Evolutionary conservation across 2,888 invertebrate genomes (phyloP).

Genomic region (Torymus texanus): DNA sequence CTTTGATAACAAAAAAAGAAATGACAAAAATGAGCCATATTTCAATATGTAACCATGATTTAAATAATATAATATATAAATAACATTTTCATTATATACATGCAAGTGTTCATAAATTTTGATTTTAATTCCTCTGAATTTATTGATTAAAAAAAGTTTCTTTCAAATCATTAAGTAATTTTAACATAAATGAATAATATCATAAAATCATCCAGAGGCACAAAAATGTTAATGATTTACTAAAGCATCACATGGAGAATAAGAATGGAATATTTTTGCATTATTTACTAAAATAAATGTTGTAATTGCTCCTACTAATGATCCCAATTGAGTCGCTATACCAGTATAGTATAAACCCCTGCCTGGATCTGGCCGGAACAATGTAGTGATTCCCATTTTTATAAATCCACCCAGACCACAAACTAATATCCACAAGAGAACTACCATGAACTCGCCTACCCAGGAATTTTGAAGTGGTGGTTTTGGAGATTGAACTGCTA

Average conservation of each 20-base stretch:
- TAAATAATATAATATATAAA: too few species aligned
- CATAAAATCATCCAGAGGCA: neutral
- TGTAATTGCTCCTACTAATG: slow-evolving; percentile 84
- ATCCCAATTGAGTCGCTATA: slow-evolving; percentile 85
- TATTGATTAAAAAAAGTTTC: too few species aligned
- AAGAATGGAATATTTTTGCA: slow-evolving; percentile 78
- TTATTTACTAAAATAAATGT: slow-evolving; percentile 84
- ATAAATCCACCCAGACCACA: slow-evolving; percentile 84
- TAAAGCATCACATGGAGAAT: slow-evolving; percentile 67
- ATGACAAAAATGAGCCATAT: too few species aligned
- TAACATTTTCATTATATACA: too few species aligned
- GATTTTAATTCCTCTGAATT: too few species aligned
- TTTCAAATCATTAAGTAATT: neutral
- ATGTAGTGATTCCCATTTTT: slow-evolving; percentile 86
- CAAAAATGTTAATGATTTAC: slow-evolving; percentile 23
- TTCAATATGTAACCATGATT: too few species aligned
- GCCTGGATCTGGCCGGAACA: slow-evolving; percentile 84
- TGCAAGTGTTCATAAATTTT: too few species aligned
- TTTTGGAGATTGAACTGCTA: slow-evolving; percentile 84
- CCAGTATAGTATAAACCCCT: slow-evolving; percentile 87
- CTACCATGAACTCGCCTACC: slow-evolving; percentile 81
- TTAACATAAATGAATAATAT: neutral
- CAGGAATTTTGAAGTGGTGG: slow-evolving; percentile 81
- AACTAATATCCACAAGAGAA: slow-evolving; percentile 83
- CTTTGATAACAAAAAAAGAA: too few species aligned